These are phyloP conservation scores for Glossosoma conforme DNA, from an alignment of 1,140 invertebrate species.

Conservation along the genomic window DNA sequence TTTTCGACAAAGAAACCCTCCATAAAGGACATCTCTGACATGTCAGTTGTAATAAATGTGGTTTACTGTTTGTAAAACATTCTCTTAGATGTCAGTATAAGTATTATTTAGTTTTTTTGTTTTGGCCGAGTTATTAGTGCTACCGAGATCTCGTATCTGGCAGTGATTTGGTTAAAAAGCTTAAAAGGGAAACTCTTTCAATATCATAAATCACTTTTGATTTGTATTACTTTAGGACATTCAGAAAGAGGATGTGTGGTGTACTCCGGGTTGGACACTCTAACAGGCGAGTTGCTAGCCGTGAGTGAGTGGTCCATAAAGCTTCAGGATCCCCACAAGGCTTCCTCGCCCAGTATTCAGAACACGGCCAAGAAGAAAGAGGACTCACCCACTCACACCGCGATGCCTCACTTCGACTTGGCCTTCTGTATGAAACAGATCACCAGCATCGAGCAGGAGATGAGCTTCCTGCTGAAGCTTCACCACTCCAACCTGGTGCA, in stretches of 20 bases:
- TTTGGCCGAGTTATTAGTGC: no score
- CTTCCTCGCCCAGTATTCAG: conserved; percentile 11
- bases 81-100: no score
- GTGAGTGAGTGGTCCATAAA: conserved; percentile 68
- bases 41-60: no score
- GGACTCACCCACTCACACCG: conserved; percentile 20
- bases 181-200: no score
- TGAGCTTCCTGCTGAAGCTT: conserved; percentile 61
- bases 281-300: conserved; percentile 61
- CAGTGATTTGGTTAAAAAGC: no score
- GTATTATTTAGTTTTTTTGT: no score
- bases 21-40: no score
- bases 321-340: conserved; percentile 5
- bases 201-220: no score
- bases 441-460: conserved; percentile 64
- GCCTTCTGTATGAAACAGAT: conserved; percentile 35
- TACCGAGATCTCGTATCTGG: no score
- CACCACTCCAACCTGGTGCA: conserved; percentile 67
- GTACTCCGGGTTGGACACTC: conserved; percentile 63
- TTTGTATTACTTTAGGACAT: conserved; percentile 58
- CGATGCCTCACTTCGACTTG: conserved; percentile 6
- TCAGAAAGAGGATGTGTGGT: conserved; percentile 61
- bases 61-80: no score
- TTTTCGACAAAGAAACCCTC: no score
- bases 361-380: conserved; percentile 17